phyloP scores from a whole-genome alignment of 1,140 invertebrate genomes.

The Heterodera schachtii region DNA sequence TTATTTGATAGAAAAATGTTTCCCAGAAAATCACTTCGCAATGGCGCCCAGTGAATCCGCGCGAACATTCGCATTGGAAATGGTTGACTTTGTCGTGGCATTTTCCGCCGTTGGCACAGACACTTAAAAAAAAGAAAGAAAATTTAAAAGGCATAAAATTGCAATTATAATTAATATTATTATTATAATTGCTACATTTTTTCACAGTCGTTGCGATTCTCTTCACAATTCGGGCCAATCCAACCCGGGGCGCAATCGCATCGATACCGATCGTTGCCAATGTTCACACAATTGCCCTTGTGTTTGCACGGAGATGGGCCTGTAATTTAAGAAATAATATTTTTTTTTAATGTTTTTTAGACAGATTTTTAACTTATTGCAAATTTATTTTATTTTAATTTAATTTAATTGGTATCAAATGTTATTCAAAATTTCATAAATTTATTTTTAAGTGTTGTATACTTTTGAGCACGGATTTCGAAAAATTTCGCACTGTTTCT shows the following conservation, averaged over 20 bases:
- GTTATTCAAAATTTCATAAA: slow-evolving; percentile 65
- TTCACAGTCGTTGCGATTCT: slow-evolving; percentile 44
- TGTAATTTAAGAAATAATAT: too few relatives aligned
- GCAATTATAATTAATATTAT: too few relatives aligned
- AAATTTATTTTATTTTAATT: too few relatives aligned
- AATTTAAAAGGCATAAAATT: not conserved
- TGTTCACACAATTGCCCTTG: slow-evolving; percentile 80
- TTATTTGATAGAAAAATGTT: slow-evolving; percentile 78
- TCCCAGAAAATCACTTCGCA: slow-evolving; percentile 78
- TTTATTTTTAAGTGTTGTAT: slow-evolving; percentile 39
- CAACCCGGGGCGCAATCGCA: slow-evolving; percentile 36
- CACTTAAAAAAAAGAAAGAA: not conserved
- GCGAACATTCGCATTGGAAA: slow-evolving; percentile 51
- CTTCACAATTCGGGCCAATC: slow-evolving; percentile 29
- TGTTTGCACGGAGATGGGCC: slow-evolving; percentile 80
- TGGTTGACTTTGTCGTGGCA: slow-evolving; percentile 85
- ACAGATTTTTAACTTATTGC: too few relatives aligned
- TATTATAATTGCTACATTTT: slow-evolving; percentile 69
- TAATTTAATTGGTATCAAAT: too few relatives aligned
- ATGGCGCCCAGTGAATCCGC: slow-evolving; percentile 78
- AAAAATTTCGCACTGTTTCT: slow-evolving; percentile 48
- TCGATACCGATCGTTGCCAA: slow-evolving; percentile 75
- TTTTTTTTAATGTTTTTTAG: too few relatives aligned
- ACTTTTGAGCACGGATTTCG: slow-evolving; percentile 35
- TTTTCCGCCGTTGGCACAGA: slow-evolving; percentile 79